A percentile compares a stretch with the other conserved stretches of the same genome.
Conservation (phyloP, 1,140 invertebrate genomes). For the Caenorhabditis briggsae region DNA sequence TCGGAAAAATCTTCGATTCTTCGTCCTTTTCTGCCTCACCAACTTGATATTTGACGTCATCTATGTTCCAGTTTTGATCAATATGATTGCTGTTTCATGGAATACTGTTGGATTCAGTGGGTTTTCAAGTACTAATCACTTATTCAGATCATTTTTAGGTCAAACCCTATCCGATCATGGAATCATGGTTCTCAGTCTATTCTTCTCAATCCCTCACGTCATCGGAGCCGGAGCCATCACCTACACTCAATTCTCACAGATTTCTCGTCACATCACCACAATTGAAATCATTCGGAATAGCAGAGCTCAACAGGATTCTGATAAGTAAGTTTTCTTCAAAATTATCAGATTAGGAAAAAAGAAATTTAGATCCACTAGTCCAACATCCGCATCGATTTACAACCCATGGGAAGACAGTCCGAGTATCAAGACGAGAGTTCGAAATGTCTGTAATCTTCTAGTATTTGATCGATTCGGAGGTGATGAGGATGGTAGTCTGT, state of each 20-base stretch:
- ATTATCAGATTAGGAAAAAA: too few species aligned
- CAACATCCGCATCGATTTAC: neutral
- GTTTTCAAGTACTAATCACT: neutral
- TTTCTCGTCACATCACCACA: conserved; percentile 40
- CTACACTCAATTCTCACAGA: conserved; percentile 36
- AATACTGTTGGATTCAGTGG: neutral
- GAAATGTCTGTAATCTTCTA: conserved; percentile 34
- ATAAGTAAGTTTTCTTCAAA: neutral
- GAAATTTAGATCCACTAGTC: neutral
- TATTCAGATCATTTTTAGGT: neutral
- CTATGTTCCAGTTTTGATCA: neutral
- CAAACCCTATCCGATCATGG: conserved; percentile 12
- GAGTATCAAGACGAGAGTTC: conserved; percentile 2
- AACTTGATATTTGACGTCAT: conserved; percentile 16
- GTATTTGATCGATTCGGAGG: neutral
- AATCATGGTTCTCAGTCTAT: conserved; percentile 8
- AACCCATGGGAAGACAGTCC: neutral
- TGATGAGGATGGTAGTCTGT: neutral
- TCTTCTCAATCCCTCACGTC: conserved; percentile 21
- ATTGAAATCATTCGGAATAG: conserved; percentile 5
- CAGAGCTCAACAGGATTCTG: neutral
- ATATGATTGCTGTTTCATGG: neutral
- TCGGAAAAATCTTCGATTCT: conserved; percentile 33
- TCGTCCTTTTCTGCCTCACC: conserved; percentile 14
- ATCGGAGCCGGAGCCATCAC: conserved; percentile 11